These are phyloP conservation scores for Acanthopagrus latus DNA, from an alignment of 2,797 vertebrate genomes.

Conservation along the genomic window DNA sequence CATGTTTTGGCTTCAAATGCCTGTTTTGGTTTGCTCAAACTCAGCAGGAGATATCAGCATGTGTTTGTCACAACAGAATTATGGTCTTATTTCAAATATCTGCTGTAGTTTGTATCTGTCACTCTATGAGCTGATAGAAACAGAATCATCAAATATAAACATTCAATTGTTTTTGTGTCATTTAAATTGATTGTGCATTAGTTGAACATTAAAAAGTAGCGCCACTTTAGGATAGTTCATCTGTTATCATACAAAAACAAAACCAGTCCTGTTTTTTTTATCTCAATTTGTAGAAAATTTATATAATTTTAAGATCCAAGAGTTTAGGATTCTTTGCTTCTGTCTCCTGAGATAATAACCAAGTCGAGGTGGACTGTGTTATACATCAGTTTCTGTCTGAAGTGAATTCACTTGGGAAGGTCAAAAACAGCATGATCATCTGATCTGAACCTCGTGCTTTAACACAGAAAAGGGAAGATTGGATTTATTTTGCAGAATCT, in stretches of 20 bases:
- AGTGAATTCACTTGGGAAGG: neutral
- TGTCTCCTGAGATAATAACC: neutral
- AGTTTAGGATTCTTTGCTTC: neutral
- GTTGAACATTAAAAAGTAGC: too few species aligned
- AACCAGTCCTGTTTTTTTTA: neutral
- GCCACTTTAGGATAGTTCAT: neutral
- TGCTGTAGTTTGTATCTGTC: neutral
- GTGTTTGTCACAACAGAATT: too few species aligned
- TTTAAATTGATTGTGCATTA: neutral
- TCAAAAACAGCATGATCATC: neutral
- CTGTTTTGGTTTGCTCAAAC: too few species aligned
- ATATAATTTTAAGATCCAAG: neutral
- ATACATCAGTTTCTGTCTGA: neutral
- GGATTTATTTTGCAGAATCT: neutral
- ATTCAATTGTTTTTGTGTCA: neutral
- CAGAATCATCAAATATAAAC: too few species aligned
- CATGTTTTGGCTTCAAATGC: too few species aligned
- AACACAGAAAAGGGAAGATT: neutral
- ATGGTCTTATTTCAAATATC: too few species aligned
- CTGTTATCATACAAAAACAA: neutral
- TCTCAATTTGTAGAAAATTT: neutral
- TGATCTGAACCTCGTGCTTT: too few species aligned
- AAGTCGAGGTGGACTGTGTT: neutral
- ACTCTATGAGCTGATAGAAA: neutral
- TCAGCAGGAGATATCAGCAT: too few species aligned